Base-by-base conservation (phyloP, 2,888 invertebrate species). In the Eilema caniola region DNA sequence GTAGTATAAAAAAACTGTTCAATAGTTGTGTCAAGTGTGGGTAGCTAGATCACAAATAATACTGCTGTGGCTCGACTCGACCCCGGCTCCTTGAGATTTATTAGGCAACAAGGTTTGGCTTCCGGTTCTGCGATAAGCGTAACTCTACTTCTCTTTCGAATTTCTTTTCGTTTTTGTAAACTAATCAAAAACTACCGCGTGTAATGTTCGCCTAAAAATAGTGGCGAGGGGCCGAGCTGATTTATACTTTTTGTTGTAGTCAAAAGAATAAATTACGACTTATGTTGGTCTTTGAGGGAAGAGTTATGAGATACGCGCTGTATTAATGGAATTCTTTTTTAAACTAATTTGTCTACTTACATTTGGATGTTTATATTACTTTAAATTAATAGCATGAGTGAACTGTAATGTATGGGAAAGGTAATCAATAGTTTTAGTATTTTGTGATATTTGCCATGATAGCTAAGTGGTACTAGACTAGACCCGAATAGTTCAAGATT, bases 181-280 rank as follows among this genome's bases (percentile, higher is more conserved):
- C 20, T 25, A 28, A 28, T 61, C 31, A 61, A 61, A 63, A 11
- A 64, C 25, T 25, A 47, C 28, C 20, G 63, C 63, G 63, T 64
- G 53, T 53, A 64, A 64, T 64, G 64, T 64, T 53, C 11, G n/a
- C 41, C 20, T 31, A 65, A 65, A 61, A 53, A 56, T 31, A 65
- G 53, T 53, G 25, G 3, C 28, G n/a, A 41, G 64, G 56, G 64
- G 53, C n/a, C 53, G 53, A 56, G 20, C 64, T 65, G 64, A 65
- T 65, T 65, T 56, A 65, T 65, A 56, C 14, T 12, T 31, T n/a
- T n/a, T 65, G 56, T 65, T 56, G 31, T n/a, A 56, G n/a, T 23
- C 56, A 53, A 23, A 23, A 56, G n/a, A 65, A 65, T 65, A 23
- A 65, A 31, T 56, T 65, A 65, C 10, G 31, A 31, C 31, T 53